A percentile compares a stretch with the other conserved stretches of the same genome.
Evolutionary conservation across 2,888 invertebrate species (phyloP).

Genomic region (Amiota minor): DNA sequence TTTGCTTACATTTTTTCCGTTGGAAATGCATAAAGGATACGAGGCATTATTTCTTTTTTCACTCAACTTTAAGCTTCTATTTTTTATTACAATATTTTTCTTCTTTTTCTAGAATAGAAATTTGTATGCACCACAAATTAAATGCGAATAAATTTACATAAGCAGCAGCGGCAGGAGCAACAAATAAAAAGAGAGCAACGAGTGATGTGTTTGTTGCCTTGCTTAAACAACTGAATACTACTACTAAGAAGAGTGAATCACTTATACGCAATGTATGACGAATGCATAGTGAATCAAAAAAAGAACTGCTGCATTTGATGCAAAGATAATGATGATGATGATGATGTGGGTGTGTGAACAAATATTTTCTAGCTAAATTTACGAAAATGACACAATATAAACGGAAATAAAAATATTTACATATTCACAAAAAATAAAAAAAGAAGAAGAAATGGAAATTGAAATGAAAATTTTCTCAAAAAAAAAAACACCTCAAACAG

Average conservation of each 20-base stretch:
- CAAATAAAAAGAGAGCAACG: no score
- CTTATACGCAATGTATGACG: conserved; percentile 54
- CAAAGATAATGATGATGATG: no score
- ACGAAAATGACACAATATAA: conserved; percentile 64
- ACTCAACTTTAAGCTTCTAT: neutral
- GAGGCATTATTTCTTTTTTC: no score
- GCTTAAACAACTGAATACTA: neutral
- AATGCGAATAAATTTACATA: conserved; percentile 25
- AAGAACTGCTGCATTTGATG: no score
- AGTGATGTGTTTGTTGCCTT: no score
- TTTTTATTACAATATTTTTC: conserved; percentile 15
- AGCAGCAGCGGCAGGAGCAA: conserved; percentile 24
- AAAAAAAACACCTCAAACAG: neutral
- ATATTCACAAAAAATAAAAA: neutral
- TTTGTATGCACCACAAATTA: neutral
- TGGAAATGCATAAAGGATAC: no score
- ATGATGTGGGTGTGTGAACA: no score
- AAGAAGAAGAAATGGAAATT: no score
- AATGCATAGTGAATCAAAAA: neutral
- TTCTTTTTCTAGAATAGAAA: conserved; percentile 19
- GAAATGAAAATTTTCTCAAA: neutral
- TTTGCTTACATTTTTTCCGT: no score
- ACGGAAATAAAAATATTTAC: conserved; percentile 61
- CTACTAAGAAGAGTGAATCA: conserved; percentile 40
- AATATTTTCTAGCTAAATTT: conserved; percentile 51